Base-by-base conservation (phyloP, 2,888 invertebrate species). In the Meliscaeva auricollis region DNA sequence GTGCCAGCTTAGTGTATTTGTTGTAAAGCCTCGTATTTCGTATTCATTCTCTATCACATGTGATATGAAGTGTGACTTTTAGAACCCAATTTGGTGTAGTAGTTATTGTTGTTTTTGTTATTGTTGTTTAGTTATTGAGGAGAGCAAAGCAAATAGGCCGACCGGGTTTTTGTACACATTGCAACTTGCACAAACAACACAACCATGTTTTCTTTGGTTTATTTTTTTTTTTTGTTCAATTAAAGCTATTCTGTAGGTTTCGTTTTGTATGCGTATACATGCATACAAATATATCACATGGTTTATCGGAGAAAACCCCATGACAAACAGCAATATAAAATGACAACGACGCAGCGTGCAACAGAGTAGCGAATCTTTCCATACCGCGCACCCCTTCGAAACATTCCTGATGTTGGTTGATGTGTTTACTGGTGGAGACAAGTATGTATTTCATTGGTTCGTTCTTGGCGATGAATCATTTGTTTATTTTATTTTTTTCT, bases 381-480 rank as follows among this genome's bases (percentile, higher is more conserved):
- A 15, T 26, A 13, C 46, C 56, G 4, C 52, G n/a, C 30, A 8
- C 20, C 13, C 1, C 32, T 35, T 8, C 11, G 6, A 26, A 5
- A n/a, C 3, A 50, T n/a, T n/a, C 11, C 15, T 13, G 3, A 17
- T 17, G 6, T 35, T 50, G 44, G 11, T 58, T 50, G 44, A 30
- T 62, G 48, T 66, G 32, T 66, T 60, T n/a, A 35, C 35, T 38
- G 56, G 52, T 38, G 35, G 30, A 41, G 17, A 32, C 30, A 41
- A 11, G 26, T 41, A 11, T 69, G n/a, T 46, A 8, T 15, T 64
- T 48, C 35, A 26, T 35, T 11, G 35, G 35, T 38, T 54, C 54
- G 20, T 69, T 77, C 22, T 44, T 56, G 52, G 17, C n/a, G 80
- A 76, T 85, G 85, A 76, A 76, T 85, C 80, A 85, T 81, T 85